A percentile compares a stretch with the other conserved stretches of the same genome.
Conservation (phyloP, 2,113 vertebrate species). For the Odontesthes bonariensis region DNA sequence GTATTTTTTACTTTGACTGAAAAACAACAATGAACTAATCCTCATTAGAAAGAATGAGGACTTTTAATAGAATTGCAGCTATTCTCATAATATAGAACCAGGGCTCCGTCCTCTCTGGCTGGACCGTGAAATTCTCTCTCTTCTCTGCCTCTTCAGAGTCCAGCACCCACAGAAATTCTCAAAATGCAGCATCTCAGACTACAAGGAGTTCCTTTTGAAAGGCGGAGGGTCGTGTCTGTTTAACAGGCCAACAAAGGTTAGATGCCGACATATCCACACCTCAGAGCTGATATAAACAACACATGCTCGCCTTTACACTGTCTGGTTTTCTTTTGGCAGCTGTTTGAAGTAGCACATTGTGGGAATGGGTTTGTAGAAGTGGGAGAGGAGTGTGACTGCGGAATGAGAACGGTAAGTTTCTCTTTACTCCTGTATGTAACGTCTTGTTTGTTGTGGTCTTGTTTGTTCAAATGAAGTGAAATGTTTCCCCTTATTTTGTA, state of each 20-base stretch:
- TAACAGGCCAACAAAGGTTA: conserved; percentile 95
- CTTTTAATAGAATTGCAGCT: background rate
- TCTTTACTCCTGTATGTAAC: background rate
- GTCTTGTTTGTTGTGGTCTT: background rate
- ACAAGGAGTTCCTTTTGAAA: conserved; percentile 94
- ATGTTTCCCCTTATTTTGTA: conserved; percentile 61
- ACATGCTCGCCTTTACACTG: background rate
- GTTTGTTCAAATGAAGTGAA: conserved; percentile 21
- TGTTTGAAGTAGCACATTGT: conserved; percentile 93
- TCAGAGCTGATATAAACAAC: background rate
- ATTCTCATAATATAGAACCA: background rate
- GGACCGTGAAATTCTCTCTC: background rate
- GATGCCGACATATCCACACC: background rate
- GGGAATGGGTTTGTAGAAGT: conserved; percentile 97
- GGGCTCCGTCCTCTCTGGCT: background rate
- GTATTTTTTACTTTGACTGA: too few species aligned
- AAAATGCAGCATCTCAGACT: conserved; percentile 96
- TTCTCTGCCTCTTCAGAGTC: conserved; percentile 82
- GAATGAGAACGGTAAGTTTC: conserved; percentile 88
- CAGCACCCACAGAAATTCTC: conserved; percentile 95
- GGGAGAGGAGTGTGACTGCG: conserved; percentile 97
- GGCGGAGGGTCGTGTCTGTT: conserved; percentile 97
- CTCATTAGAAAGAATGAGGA: background rate
- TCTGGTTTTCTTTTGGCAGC: conserved; percentile 79
- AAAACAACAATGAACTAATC: background rate